Base-by-base conservation (phyloP, 2,113 vertebrate genomes). In the Plecturocebus donacophilus region DNA sequence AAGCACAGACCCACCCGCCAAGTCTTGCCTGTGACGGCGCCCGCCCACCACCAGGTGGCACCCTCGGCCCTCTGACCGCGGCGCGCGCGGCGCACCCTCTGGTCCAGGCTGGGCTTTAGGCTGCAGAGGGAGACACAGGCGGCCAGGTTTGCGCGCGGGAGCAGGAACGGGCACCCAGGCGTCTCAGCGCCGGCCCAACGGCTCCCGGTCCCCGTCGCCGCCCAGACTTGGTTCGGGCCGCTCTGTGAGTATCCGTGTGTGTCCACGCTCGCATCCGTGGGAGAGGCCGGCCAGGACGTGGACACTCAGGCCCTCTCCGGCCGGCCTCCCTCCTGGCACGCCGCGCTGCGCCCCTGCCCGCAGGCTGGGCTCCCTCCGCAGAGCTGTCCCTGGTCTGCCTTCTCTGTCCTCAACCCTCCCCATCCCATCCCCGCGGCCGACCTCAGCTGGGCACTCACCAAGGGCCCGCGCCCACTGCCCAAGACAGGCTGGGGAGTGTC, bases 1-100 rank as follows among this genome's bases (percentile, higher is more conserved):
- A n/a, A n/a, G n/a, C n/a, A n/a, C n/a, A n/a, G 30, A 76, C 0
- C 16, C 14, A 2, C 0, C 30, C 0, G 27, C 20, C 13, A 5
- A 56, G 68, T 9, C 81, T 49, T 12, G 6, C 58, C 35, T 95
- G 98, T 14, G 27, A 23, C 94, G 49, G 83, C 27, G 0, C 20
- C 0, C 0, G 7, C 0, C 20, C 0, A 13, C 94, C 98, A 94
- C 88, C 83, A 96, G 98, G 75, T 91, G 98, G 42, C 97, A 19
- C 79, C 64, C 66, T 93, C 5, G 3, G 68, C 91, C 83, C 42
- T 54, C 75, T 47, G 82, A n/a, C 81, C 2, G 5, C 64, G 0
- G 52, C 32, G 0, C 0, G 4, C 4, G n/a, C 2, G 8, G 8
- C 9, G 16, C 42, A 0, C 38, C 21, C 2, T 35, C 30, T 5